A percentile compares a stretch with the other conserved stretches of the same genome.
Evolutionary conservation across 2,797 vertebrate genomes (phyloP).

Genomic region (Melanogrammus aeglefinus): DNA sequence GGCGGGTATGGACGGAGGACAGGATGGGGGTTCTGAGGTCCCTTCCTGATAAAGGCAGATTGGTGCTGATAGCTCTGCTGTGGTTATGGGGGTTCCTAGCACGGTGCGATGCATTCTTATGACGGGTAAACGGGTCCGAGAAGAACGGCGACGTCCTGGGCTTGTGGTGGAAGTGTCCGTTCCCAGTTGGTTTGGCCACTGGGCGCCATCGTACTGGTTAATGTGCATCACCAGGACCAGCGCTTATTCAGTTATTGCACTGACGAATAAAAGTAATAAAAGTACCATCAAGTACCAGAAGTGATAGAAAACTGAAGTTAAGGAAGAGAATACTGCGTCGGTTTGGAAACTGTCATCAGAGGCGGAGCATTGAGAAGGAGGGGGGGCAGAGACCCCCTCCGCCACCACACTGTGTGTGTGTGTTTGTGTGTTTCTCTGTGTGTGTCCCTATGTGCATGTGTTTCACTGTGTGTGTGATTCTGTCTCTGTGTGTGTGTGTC

Average conservation of each 20-base stretch:
- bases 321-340: slow-evolving; percentile 35
- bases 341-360: slow-evolving; percentile 22
- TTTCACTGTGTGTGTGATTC: too few relatives aligned
- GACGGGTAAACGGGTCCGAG: too few relatives aligned
- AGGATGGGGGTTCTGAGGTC: too few relatives aligned
- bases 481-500: too few relatives aligned
- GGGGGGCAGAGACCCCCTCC: background rate
- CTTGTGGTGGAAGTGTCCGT: background rate
- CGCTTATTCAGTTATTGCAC: slow-evolving; percentile 51
- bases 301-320: slow-evolving; percentile 14
- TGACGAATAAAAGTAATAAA: slow-evolving; percentile 27
- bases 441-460: too few relatives aligned
- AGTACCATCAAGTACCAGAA: slow-evolving; percentile 4
- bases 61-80: too few relatives aligned
- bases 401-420: slow-evolving; percentile 8
- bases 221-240: slow-evolving; percentile 25
- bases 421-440: too few relatives aligned
- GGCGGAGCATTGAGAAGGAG: background rate
- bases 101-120: too few relatives aligned
- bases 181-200: background rate
- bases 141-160: too few relatives aligned
- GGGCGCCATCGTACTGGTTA: background rate
- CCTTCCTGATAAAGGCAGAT: too few relatives aligned
- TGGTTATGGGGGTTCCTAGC: too few relatives aligned
- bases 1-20: too few relatives aligned